These are phyloP conservation scores for Scatophagus argus DNA, from an alignment of 2,113 vertebrate genomes.

Conservation along the genomic window DNA sequence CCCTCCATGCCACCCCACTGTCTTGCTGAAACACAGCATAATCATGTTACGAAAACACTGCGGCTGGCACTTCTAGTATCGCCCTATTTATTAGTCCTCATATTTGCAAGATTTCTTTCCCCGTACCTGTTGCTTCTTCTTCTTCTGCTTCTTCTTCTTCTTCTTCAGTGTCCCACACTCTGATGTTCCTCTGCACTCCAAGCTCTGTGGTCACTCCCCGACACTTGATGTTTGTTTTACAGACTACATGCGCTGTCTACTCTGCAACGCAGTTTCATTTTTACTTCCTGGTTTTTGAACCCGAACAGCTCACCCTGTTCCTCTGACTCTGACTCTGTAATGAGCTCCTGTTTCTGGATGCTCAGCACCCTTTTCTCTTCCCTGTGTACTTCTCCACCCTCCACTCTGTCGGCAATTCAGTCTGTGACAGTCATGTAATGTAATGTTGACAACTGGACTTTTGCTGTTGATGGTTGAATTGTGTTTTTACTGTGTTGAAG, in stretches of 20 bases:
- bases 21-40: constrained; percentile 67
- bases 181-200: constrained; percentile 54
- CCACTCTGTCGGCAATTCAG: constrained; percentile 52
- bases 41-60: constrained; percentile 75
- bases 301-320: constrained; percentile 2
- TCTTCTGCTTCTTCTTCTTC: constrained; percentile 23
- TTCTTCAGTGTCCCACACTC: constrained; percentile 34
- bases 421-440: constrained; percentile 68
- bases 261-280: constrained; percentile 57
- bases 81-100: constrained; percentile 74
- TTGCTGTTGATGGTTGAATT: constrained; percentile 76
- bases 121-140: constrained; percentile 11
- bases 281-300: constrained; percentile 30
- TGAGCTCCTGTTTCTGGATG: constrained; percentile 55
- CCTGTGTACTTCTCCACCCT: constrained; percentile 37
- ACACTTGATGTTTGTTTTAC: constrained; percentile 61
- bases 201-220: constrained; percentile 52
- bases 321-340: constrained; percentile 38
- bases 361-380: constrained; percentile 44
- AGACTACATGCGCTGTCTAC: constrained; percentile 54
- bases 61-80: constrained; percentile 62
- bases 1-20: constrained; percentile 28
- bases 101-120: constrained; percentile 62
- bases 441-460: constrained; percentile 79
- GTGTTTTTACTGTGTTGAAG: constrained; percentile 74